These are phyloP conservation scores for Peromyscus nudipes DNA, from an alignment of 2,797 vertebrate genomes.

Conservation along the genomic window DNA sequence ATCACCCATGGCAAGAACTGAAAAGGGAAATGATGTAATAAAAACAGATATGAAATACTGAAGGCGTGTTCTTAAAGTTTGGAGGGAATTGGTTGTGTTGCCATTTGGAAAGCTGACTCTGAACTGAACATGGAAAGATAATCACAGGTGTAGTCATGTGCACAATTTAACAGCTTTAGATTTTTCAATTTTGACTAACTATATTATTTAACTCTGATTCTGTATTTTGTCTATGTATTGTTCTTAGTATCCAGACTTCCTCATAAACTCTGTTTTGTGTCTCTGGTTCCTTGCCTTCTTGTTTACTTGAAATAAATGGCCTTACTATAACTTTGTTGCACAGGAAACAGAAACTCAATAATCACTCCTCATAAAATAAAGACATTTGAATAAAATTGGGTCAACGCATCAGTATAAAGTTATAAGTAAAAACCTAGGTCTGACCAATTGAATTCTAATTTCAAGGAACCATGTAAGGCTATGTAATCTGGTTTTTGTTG, in stretches of 20 bases:
- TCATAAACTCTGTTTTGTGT: not conserved
- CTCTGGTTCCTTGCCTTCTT: not conserved
- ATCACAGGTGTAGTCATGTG: not conserved
- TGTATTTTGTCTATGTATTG: not conserved
- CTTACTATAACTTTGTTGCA: not conserved
- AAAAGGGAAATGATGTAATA: not conserved
- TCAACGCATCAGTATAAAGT: not conserved
- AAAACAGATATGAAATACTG: not conserved
- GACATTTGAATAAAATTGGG: not conserved
- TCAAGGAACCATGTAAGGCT: not conserved
- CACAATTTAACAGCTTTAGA: not conserved
- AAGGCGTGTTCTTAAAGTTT: fast-evolving
- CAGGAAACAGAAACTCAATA: not conserved
- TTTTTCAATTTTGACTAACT: not conserved
- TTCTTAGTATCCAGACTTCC: not conserved
- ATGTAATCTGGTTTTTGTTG: not conserved
- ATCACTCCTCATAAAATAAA: not conserved
- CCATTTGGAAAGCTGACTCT: not conserved
- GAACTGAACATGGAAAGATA: not conserved
- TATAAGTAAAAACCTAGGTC: not conserved
- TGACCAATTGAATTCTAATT: not conserved
- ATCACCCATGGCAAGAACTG: not conserved
- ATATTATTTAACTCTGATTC: not conserved
- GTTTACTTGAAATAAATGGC: not conserved
- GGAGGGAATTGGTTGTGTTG: not conserved